Base-by-base conservation (phyloP, 2,113 vertebrate genomes). In the Rhinoptilus africanus region DNA sequence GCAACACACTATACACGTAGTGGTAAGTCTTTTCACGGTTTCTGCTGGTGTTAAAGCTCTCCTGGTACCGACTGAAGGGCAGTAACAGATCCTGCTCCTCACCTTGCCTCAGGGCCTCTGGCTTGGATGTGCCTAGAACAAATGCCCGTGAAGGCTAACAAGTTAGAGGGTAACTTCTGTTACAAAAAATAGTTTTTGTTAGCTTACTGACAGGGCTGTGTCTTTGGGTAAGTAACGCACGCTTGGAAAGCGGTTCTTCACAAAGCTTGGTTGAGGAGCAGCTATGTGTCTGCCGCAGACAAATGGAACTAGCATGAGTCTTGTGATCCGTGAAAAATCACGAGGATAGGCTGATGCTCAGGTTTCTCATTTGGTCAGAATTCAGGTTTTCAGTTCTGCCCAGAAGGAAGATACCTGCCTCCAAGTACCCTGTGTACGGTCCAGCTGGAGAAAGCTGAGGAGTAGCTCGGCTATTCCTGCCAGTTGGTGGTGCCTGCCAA, bases 1-100 rank as follows among this genome's bases (percentile, higher is more conserved):
- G 99, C 99, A 99, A 99, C 99, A 99, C 98, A 99, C 99, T 98
- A 99, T 99, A 99, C 99, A 99, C 97, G 99, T 99, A 98, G 99
- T 99, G 99, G 99, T 99, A 99, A 99, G 99, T 99, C 98, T 95
- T 96, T 98, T 98, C 96, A 90, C 93, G 30, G 93, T 97, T 98
- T 97, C 98, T 97, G 97, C 94, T 97, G 94, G 88, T 95, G 83
- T 96, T 97, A 87, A 97, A 93, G 92, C 92, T 96, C 87, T 98
- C 81, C 68, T 43, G 73, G 78, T 88, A 68, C 94, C 84, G 26
- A 78, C 72, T 81, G 56, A 92, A 84, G 92, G 95, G 86, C 68
- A 85, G n/a, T 90, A 64, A 72, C 68, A 86, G 74, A 21, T 78
- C 34, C 62, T 85, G 10, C 34, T 89, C 53, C 71, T 78, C 69